phyloP scores from a whole-genome alignment of 2,113 vertebrate genomes.

The Osmerus mordax region DNA sequence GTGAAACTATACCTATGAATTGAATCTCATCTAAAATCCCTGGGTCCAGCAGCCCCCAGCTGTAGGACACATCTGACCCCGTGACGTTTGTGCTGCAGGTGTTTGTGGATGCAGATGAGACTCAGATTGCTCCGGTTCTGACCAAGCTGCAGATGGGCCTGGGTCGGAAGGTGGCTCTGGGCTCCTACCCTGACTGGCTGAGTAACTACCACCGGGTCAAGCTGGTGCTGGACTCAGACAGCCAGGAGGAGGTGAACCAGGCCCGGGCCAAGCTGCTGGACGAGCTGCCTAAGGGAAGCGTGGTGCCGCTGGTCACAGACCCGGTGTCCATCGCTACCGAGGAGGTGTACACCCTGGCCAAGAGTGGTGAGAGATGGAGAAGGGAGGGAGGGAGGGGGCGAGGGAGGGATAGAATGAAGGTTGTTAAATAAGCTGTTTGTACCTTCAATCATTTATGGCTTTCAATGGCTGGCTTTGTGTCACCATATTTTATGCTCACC shows the following conservation, averaged over 20 bases:
- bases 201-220: slow-evolving; percentile 91
- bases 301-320: slow-evolving; percentile 75
- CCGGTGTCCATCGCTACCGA: slow-evolving; percentile 69
- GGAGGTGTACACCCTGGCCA: slow-evolving; percentile 82
- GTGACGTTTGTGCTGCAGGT: slow-evolving; percentile 47
- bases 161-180: slow-evolving; percentile 73
- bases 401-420: background rate
- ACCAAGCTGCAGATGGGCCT: slow-evolving; percentile 70
- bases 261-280: slow-evolving; percentile 73
- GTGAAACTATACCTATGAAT: slow-evolving; percentile 30
- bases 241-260: slow-evolving; percentile 74
- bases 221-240: slow-evolving; percentile 85
- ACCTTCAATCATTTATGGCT: too few relatives aligned
- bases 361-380: slow-evolving; percentile 71
- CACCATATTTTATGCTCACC: too few relatives aligned
- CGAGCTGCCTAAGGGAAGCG: slow-evolving; percentile 70
- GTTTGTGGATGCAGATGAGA: slow-evolving; percentile 79
- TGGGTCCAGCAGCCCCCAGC: too few relatives aligned
- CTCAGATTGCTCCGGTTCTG: slow-evolving; percentile 72
- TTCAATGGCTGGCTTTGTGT: too few relatives aligned
- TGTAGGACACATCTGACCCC: too few relatives aligned
- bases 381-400: slow-evolving; percentile 3
- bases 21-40: background rate
- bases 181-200: slow-evolving; percentile 93
- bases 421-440: background rate